Percentiles rank a stretch among this genome's conserved stretches.
These are phyloP conservation scores for Tetanocera ferruginea DNA, from an alignment of 2,888 invertebrate species.

Conservation along the genomic window DNA sequence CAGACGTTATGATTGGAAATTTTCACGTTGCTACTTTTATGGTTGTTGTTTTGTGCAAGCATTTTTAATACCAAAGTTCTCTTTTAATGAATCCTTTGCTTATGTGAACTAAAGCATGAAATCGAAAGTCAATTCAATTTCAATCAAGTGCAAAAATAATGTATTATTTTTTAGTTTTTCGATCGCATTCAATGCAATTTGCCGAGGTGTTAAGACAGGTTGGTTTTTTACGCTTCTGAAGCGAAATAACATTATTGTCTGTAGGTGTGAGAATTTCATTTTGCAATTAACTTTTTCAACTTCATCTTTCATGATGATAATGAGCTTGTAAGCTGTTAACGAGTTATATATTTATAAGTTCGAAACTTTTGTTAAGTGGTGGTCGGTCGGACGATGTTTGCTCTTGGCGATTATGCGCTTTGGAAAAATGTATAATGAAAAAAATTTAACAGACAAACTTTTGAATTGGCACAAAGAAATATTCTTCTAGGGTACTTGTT, in stretches of 20 bases:
- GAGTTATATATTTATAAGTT: not conserved
- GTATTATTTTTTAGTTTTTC: not conserved
- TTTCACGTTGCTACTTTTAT: not conserved
- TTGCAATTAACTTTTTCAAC: constrained; percentile 1
- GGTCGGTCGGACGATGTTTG: too few relatives aligned
- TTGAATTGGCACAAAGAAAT: too few relatives aligned
- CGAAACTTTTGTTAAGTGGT: too few relatives aligned
- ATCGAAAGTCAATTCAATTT: not conserved
- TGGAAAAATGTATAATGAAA: too few relatives aligned
- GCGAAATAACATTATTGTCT: not conserved
- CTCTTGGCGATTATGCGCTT: too few relatives aligned
- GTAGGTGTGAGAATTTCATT: not conserved
- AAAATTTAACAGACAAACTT: too few relatives aligned
- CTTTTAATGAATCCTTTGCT: not conserved
- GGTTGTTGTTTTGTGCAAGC: too few relatives aligned
- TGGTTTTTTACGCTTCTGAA: not conserved
- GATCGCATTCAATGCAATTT: too few relatives aligned
- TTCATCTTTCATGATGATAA: too few relatives aligned
- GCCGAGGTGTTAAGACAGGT: not conserved
- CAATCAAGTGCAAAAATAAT: not conserved
- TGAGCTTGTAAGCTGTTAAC: not conserved
- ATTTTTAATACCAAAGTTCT: not conserved
- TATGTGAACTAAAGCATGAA: not conserved
- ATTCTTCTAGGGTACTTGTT: too few relatives aligned
- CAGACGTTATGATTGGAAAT: not conserved